Evolutionary conservation across 64 coral and sea anemone genomes (phyloP).

Genomic region (Montipora cactus): DNA sequence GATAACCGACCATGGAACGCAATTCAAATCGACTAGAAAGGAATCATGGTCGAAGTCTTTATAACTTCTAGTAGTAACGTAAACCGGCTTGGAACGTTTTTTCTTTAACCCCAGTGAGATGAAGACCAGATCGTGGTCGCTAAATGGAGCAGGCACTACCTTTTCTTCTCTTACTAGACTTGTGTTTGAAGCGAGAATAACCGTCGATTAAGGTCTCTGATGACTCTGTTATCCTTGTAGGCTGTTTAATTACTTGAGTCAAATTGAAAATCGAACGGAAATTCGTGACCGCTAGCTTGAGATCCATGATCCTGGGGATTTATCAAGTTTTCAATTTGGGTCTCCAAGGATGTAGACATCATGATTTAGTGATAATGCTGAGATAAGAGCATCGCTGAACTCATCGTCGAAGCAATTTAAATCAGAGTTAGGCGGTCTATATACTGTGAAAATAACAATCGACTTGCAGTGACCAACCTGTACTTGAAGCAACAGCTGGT

Average conservation of each 20-base stretch:
- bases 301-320: too few species aligned
- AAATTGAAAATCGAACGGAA: slow-evolving; percentile 41
- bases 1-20: slow-evolving; percentile 48
- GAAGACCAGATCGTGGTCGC: slow-evolving; percentile 61
- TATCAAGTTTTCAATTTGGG: too few species aligned
- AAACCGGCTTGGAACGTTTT: slow-evolving; percentile 47
- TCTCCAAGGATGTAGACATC: too few species aligned
- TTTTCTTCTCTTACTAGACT: slow-evolving; percentile 55
- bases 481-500: neutral
- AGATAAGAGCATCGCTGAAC: too few species aligned
- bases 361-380: too few species aligned
- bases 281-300: neutral
- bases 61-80: slow-evolving; percentile 60
- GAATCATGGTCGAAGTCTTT: slow-evolving; percentile 36
- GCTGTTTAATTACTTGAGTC: slow-evolving; percentile 10
- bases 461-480: too few species aligned
- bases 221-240: slow-evolving; percentile 52
- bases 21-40: slow-evolving; percentile 50
- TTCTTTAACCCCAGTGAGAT: slow-evolving; percentile 58
- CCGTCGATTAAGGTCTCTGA: slow-evolving; percentile 51
- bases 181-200: slow-evolving; percentile 51
- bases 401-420: too few species aligned
- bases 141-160: slow-evolving; percentile 46
- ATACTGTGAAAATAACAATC: too few species aligned
- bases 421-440: too few species aligned